These are phyloP conservation scores for Petromus typicus DNA, from an alignment of 2,113 vertebrate genomes.

Conservation along the genomic window DNA sequence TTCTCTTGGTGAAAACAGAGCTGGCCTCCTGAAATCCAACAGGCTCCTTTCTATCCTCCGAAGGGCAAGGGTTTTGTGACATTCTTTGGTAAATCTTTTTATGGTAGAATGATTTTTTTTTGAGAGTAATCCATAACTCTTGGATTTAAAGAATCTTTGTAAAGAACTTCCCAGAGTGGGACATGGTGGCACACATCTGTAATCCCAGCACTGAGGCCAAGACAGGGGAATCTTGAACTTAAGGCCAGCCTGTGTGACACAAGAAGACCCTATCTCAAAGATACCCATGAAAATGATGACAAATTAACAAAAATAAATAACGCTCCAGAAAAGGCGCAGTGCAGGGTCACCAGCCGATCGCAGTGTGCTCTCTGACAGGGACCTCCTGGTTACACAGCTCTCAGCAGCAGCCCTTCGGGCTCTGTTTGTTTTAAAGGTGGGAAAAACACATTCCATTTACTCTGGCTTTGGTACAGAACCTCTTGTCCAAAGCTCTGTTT, in stretches of 20 bases:
- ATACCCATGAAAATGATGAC: neutral
- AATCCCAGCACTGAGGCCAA: neutral
- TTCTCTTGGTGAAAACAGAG: constrained; percentile 8
- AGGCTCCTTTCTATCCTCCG: neutral
- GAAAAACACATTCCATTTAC: constrained; percentile 71
- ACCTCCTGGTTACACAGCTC: neutral
- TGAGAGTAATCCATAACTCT: too few relatives aligned
- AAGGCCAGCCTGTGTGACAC: neutral
- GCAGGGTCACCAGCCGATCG: neutral
- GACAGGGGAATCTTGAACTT: neutral
- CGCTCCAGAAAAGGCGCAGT: neutral
- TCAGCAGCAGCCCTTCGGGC: neutral
- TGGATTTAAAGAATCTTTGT: neutral
- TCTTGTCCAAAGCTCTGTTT: constrained; percentile 65
- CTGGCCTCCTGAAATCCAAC: neutral
- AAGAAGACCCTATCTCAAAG: neutral
- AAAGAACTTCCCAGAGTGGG: neutral
- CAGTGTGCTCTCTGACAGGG: neutral
- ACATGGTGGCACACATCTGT: neutral
- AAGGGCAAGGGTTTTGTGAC: neutral
- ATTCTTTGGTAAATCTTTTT: neutral
- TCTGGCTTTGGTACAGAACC: constrained; percentile 67
- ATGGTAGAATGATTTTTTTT: neutral
- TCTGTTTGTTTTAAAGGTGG: constrained; percentile 68
- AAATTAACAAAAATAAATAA: neutral